phyloP scores from a whole-genome alignment of 2,888 invertebrate species.

The Melanophora roralis region DNA sequence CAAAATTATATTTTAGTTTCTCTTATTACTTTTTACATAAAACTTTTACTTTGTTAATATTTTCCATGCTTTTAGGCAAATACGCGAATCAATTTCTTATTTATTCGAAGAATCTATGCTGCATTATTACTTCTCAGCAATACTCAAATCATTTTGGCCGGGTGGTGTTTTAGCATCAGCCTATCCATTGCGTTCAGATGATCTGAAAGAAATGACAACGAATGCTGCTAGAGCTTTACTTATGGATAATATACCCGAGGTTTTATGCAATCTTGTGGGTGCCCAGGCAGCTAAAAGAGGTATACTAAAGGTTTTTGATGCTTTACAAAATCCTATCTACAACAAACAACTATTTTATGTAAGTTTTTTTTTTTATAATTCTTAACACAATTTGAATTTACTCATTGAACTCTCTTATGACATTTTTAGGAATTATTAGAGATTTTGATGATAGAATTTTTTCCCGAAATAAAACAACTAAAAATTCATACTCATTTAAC shows the following conservation, averaged over 20 bases:
- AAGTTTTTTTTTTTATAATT: slow-evolving; percentile 76
- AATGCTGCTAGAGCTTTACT: slow-evolving; percentile 81
- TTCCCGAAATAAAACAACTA: slow-evolving; percentile 83
- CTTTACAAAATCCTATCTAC: slow-evolving; percentile 88
- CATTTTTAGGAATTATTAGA: slow-evolving; percentile 82
- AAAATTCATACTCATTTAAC: slow-evolving; percentile 65
- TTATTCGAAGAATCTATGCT: slow-evolving; percentile 93
- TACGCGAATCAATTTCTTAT: slow-evolving; percentile 91
- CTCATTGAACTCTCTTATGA: slow-evolving; percentile 62
- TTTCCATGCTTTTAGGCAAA: slow-evolving; percentile 81
- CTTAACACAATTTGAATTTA: background rate
- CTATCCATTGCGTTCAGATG: slow-evolving; percentile 79
- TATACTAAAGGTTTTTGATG: slow-evolving; percentile 90
- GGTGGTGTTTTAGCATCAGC: slow-evolving; percentile 84
- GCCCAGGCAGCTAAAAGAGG: slow-evolving; percentile 90
- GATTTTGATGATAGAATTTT: slow-evolving; percentile 82
- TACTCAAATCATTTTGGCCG: slow-evolving; percentile 94
- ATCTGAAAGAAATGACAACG: slow-evolving; percentile 83
- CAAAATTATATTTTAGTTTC: background rate
- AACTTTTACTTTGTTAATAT: background rate
- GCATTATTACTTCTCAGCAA: slow-evolving; percentile 89
- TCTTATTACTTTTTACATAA: slow-evolving; percentile 2
- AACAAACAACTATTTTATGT: slow-evolving; percentile 96
- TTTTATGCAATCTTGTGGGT: slow-evolving; percentile 89
- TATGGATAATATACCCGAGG: slow-evolving; percentile 86